phyloP scores from a whole-genome alignment of 2,797 vertebrate species.

The Alfaro cultratus region DNA sequence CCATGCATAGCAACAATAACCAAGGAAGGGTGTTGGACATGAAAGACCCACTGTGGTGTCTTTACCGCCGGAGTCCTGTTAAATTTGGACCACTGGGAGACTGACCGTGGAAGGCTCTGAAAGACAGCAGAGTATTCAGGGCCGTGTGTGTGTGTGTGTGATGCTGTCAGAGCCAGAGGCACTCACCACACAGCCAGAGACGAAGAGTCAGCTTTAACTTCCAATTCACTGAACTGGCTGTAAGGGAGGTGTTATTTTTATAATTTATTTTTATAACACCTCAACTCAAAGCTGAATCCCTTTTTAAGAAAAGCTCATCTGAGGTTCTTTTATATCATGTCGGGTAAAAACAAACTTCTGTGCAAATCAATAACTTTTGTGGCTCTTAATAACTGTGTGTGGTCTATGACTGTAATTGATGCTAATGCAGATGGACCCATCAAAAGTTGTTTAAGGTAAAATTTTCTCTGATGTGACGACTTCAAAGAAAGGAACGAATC shows the following conservation, averaged over 20 bases:
- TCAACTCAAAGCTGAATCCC: too few species aligned
- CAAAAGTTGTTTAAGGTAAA: not conserved
- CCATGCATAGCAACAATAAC: constrained; percentile 85
- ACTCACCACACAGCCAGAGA: not conserved
- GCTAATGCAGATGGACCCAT: not conserved
- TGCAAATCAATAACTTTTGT: not conserved
- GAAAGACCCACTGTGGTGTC: constrained; percentile 68
- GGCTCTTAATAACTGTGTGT: not conserved
- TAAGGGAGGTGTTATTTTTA: not conserved
- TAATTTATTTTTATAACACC: too few species aligned
- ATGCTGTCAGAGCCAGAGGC: not conserved
- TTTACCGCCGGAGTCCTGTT: constrained; percentile 57
- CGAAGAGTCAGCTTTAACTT: not conserved
- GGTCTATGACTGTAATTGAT: not conserved
- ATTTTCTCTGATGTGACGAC: not conserved
- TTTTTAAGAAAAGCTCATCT: too few species aligned
- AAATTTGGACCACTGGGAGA: constrained; percentile 67
- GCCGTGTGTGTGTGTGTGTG: not conserved
- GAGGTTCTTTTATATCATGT: not conserved
- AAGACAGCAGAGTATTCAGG: constrained; percentile 21
- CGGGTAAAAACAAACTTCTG: not conserved
- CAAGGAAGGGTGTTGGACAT: constrained; percentile 74
- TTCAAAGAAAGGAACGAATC: not conserved
- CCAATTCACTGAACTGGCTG: not conserved
- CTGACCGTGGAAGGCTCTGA: constrained; percentile 26